Percentiles rank a stretch among this genome's conserved stretches.
These are phyloP conservation scores for Smittia aterrima DNA, from an alignment of 2,888 invertebrate genomes.

Conservation along the genomic window DNA sequence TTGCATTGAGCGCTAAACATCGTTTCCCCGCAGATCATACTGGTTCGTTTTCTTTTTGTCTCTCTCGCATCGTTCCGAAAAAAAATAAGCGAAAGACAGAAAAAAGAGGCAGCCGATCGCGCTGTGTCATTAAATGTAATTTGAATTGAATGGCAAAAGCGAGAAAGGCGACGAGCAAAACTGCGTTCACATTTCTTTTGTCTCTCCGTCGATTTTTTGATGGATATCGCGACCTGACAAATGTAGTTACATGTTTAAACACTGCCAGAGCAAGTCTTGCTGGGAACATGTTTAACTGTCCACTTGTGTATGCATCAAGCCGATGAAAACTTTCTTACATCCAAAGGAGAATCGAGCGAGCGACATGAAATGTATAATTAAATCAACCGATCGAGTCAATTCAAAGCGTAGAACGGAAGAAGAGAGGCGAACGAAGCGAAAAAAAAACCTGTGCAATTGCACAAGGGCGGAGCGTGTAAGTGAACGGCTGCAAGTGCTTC, in stretches of 20 bases:
- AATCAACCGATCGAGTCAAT: slow-evolving; percentile 16
- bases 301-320: slow-evolving; percentile 23
- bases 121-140: slow-evolving; percentile 32
- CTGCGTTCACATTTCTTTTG: neutral
- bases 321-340: neutral
- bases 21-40: neutral
- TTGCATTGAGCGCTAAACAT: slow-evolving; percentile 21
- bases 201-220: neutral
- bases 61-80: too few relatives aligned
- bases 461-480: slow-evolving; percentile 36
- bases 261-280: neutral
- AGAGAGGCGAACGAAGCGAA: neutral
- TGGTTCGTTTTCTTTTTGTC: too few relatives aligned
- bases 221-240: neutral
- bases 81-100: too few relatives aligned
- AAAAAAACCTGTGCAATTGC: slow-evolving; percentile 25
- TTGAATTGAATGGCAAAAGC: slow-evolving; percentile 33
- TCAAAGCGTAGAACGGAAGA: neutral
- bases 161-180: too few relatives aligned
- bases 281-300: slow-evolving; percentile 25
- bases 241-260: slow-evolving; percentile 3
- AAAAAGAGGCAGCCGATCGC: neutral
- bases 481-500: neutral
- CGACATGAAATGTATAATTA: slow-evolving; percentile 30
- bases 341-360: neutral